A percentile compares a stretch with the other conserved stretches of the same genome.
Evolutionary conservation across 2,797 vertebrate genomes (phyloP).

Genomic region (Alcedo atthis): DNA sequence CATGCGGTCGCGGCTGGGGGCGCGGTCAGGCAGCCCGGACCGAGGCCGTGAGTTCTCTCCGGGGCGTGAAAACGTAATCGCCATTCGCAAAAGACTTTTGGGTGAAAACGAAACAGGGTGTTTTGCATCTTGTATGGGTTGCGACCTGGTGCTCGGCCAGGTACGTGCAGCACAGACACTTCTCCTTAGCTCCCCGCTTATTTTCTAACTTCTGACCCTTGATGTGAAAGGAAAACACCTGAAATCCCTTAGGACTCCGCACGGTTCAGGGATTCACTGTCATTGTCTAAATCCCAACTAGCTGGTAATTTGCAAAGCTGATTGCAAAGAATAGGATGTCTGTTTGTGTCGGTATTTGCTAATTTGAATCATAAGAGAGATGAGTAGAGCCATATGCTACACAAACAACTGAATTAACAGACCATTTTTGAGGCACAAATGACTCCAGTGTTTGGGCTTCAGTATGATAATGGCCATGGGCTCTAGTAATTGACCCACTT

Average conservation of each 20-base stretch:
- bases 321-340: neutral
- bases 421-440: neutral
- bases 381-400: neutral
- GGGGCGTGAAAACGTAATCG: accelerated
- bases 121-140: neutral
- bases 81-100: accelerated
- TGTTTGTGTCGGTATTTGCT: neutral
- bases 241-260: neutral
- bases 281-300: neutral
- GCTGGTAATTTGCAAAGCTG: neutral
- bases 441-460: neutral
- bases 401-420: neutral
- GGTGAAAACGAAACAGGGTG: accelerated
- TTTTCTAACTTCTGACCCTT: neutral
- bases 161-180: neutral
- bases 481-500: neutral
- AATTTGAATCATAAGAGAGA: accelerated
- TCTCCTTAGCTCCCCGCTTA: neutral
- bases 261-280: accelerated
- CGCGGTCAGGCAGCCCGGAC: neutral
- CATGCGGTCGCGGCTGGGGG: no score
- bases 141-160: neutral
- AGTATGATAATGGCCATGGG: neutral
- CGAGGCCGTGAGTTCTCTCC: neutral
- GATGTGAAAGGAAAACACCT: neutral